Evolutionary conservation across 2,797 vertebrate genomes (phyloP).

Genomic region (Schizopygopsis pylzovi): DNA sequence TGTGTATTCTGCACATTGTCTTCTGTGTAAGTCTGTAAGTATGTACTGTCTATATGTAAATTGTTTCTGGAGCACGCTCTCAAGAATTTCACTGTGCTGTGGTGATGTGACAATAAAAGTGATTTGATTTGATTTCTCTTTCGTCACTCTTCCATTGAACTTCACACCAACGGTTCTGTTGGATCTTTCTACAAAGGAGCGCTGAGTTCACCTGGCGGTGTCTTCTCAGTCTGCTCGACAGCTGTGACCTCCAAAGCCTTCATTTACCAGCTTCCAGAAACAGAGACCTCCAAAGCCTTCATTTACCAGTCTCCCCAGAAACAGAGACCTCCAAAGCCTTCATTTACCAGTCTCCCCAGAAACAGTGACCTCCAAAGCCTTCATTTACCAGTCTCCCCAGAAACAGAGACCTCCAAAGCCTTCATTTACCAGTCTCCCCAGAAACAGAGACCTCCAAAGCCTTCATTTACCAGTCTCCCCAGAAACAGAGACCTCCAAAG

Average conservation of each 20-base stretch:
- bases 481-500: background rate
- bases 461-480: slow-evolving; percentile 18
- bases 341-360: slow-evolving; percentile 30
- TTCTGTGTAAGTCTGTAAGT: too few species aligned
- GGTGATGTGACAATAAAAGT: too few species aligned
- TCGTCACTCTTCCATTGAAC: background rate
- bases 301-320: slow-evolving; percentile 31
- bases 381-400: slow-evolving; percentile 25
- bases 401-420: background rate
- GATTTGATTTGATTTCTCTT: too few species aligned
- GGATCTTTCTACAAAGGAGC: background rate
- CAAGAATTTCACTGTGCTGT: too few species aligned
- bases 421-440: slow-evolving; percentile 21
- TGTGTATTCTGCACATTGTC: too few species aligned
- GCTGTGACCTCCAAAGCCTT: slow-evolving; percentile 51
- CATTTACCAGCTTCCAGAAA: slow-evolving; percentile 31
- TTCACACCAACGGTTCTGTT: background rate
- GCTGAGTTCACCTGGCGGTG: background rate
- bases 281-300: too few species aligned
- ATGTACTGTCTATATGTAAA: too few species aligned
- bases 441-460: background rate
- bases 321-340: background rate
- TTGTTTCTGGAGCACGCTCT: too few species aligned
- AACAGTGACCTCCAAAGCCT: background rate
- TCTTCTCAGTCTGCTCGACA: slow-evolving; percentile 37